Percentiles rank a stretch among this genome's conserved stretches.
Evolutionary conservation across 2,113 vertebrate species (phyloP).

Genomic region (Eleginops maclovinus): DNA sequence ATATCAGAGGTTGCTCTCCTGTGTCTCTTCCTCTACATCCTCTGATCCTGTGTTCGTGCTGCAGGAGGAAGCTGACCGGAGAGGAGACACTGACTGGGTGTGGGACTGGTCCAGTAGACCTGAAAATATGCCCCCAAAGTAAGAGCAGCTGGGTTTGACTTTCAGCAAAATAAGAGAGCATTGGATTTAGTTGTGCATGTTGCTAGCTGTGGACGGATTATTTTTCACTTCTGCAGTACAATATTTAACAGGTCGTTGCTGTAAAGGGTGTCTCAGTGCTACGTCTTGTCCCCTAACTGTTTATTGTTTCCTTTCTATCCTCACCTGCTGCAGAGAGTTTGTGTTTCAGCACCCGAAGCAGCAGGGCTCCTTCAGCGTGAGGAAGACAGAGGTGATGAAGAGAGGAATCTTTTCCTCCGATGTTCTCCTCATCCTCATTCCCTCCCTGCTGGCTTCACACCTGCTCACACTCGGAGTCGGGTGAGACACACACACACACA

Average conservation of each 20-base stretch:
- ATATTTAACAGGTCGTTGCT: slow-evolving; percentile 51
- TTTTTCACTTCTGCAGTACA: slow-evolving; percentile 32
- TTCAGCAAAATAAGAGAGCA: no score
- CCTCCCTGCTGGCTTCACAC: slow-evolving; percentile 77
- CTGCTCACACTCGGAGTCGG: slow-evolving; percentile 78
- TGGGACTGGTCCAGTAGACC: slow-evolving; percentile 87
- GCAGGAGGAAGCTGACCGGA: slow-evolving; percentile 77
- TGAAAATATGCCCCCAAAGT: slow-evolving; percentile 85
- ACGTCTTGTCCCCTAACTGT: slow-evolving; percentile 4
- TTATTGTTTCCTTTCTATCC: slow-evolving; percentile 48
- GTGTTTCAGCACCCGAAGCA: slow-evolving; percentile 84
- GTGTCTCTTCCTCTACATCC: not conserved
- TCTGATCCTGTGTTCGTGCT: not conserved
- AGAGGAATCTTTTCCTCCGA: slow-evolving; percentile 81
- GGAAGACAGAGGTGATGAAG: slow-evolving; percentile 85
- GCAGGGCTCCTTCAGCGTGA: slow-evolving; percentile 77
- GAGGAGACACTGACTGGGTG: slow-evolving; percentile 79
- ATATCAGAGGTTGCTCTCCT: no score
- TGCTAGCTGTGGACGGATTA: slow-evolving; percentile 1
- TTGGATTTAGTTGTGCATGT: not conserved
- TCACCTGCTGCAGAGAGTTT: slow-evolving; percentile 80
- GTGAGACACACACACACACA: slow-evolving; percentile 46
- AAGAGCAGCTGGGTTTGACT: slow-evolving; percentile 36
- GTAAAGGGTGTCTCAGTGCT: slow-evolving; percentile 38
- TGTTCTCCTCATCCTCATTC: slow-evolving; percentile 74